Base-by-base conservation (phyloP, 92 coral and sea anemone species). In the Parazoanthus swiftii region DNA sequence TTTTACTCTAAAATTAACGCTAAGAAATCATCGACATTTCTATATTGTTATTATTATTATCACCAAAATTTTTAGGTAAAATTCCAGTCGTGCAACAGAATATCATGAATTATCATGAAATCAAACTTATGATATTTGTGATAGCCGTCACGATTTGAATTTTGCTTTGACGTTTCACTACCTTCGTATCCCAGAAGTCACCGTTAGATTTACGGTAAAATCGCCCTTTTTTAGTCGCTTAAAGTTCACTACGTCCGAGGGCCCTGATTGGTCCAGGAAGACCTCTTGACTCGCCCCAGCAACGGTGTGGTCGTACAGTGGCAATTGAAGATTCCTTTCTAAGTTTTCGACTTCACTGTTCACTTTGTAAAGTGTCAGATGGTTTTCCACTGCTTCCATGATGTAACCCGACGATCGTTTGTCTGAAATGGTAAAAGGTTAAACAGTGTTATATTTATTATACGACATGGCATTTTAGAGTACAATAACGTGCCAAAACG, bases 231-330 rank as follows among this genome's bases (percentile, higher is more conserved):
- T 80, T 35, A 94, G 75, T 15, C 3, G 23, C 73, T 94, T 94
- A 48, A 86, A 91, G 39, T 48, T 76, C 18, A 92, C 93, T 0
- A 8, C 35, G 75, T 92, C 92, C 25, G 48, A 54, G 51, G 74
- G 80, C 21, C 88, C 84, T 3, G 38, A 85, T 70, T 94, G 94
- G 51, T 78, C 88, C 79, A 92, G 85, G 81, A 94, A 94, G 63
- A 93, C 43, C 23, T 93, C 93, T 0, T 81, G 91, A 39, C 81
- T 86, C 0, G 94, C 98, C 13, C 95, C 93, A 39, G 82, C 86
- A 16, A 94, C 93, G 63, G 48, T 84, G 88, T 94, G 98, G 86
- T 94, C 93, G 84, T 91, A 94, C 85, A 92, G 82, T 72, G 43
- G 90, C 2, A 88, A 39, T 10, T 66, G 77, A 20, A 84, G 85